These are phyloP conservation scores for Chironex yamaguchii DNA, from an alignment of 30 jellyfish, hydroid and myxozoan species.

Conservation along the genomic window DNA sequence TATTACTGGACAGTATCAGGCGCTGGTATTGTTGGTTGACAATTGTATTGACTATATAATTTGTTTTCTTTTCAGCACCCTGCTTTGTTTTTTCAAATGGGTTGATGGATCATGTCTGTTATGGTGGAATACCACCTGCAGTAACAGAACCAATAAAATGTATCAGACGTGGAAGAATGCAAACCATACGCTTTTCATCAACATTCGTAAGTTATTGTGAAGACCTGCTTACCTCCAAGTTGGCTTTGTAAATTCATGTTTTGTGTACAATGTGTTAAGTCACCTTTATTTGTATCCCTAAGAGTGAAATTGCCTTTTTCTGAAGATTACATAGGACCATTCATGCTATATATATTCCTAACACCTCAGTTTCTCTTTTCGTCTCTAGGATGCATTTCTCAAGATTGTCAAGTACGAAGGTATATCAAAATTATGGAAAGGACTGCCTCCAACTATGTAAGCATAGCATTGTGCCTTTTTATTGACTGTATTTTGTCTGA, in stretches of 20 bases:
- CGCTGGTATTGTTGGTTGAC: too few species aligned
- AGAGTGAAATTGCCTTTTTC: too few species aligned
- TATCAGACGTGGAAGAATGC: neutral
- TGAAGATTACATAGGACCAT: too few species aligned
- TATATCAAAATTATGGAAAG: constrained; percentile 82
- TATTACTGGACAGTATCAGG: too few species aligned
- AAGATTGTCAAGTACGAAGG: constrained; percentile 92
- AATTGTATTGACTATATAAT: too few species aligned
- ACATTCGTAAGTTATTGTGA: neutral
- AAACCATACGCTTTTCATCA: neutral
- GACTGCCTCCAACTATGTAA: constrained; percentile 93
- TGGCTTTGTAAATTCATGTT: neutral
- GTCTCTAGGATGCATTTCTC: constrained; percentile 92
- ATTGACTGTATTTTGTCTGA: too few species aligned
- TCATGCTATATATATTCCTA: too few species aligned
- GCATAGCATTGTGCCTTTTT: neutral
- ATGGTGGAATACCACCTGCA: neutral
- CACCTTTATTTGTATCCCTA: too few species aligned
- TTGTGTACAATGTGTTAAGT: too few species aligned
- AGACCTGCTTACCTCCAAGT: neutral
- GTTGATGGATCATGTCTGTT: neutral
- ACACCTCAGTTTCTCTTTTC: too few species aligned
- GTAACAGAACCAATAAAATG: neutral
- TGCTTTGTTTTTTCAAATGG: neutral
- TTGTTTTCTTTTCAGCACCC: too few species aligned